A percentile compares a stretch with the other conserved stretches of the same genome.
These are phyloP conservation scores for Dicrurus megarhynchus DNA, from an alignment of 2,113 vertebrate species.

Conservation along the genomic window DNA sequence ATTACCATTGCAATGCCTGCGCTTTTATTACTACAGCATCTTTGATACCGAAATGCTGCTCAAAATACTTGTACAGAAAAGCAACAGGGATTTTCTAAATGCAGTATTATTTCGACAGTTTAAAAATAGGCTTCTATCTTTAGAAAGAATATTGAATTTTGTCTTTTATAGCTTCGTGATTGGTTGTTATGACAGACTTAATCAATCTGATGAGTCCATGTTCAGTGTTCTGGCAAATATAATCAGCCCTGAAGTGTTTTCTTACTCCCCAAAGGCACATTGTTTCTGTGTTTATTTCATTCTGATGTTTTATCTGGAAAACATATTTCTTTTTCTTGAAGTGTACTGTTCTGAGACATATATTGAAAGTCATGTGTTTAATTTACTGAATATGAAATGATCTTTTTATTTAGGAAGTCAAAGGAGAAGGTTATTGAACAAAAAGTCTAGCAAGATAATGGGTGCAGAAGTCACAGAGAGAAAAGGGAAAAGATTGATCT, in stretches of 20 bases:
- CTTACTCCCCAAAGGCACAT: background rate
- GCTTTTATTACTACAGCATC: background rate
- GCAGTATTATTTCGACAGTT: background rate
- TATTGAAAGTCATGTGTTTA: background rate
- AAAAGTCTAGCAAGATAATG: background rate
- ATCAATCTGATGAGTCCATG: slow-evolving; percentile 28
- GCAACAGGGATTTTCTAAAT: background rate
- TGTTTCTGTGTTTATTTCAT: slow-evolving; percentile 37
- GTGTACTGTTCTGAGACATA: background rate
- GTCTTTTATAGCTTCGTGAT: background rate
- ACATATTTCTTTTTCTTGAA: background rate
- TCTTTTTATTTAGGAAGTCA: slow-evolving; percentile 6
- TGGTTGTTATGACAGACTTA: slow-evolving; percentile 41
- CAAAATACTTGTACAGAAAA: background rate
- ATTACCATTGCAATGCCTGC: background rate
- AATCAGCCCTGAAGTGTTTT: background rate
- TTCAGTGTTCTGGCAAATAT: slow-evolving; percentile 46
- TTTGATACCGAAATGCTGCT: background rate
- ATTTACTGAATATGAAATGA: background rate
- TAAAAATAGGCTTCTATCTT: slow-evolving; percentile 20
- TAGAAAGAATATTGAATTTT: slow-evolving; percentile 32
- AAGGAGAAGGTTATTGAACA: background rate
- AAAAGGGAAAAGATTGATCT: background rate
- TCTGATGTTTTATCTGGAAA: slow-evolving; percentile 22
- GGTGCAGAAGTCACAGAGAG: background rate